A percentile compares a stretch with the other conserved stretches of the same genome.
Evolutionary conservation across 2,113 vertebrate species (phyloP).

Genomic region (Tyto alba): DNA sequence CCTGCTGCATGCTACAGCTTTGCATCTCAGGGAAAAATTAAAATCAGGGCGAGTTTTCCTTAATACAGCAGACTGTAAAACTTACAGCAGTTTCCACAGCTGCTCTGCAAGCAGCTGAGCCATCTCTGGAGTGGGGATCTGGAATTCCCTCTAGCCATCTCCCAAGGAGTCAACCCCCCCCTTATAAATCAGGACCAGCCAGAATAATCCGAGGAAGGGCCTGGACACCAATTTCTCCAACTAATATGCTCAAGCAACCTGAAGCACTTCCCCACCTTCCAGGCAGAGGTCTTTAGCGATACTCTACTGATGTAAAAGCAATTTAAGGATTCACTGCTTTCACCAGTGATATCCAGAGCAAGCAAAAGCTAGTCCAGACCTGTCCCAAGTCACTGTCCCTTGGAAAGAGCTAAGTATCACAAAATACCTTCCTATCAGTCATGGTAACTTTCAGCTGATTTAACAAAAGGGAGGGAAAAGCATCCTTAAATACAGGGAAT

Average conservation of each 20-base stretch:
- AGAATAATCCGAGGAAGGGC: not conserved
- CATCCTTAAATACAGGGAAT: not conserved
- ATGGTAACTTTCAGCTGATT: not conserved
- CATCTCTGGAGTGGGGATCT: not conserved
- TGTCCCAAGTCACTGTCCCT: not conserved
- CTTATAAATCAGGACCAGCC: not conserved
- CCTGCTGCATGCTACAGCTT: not conserved
- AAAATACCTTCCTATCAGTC: not conserved
- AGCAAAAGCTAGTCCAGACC: not conserved
- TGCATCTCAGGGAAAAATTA: not conserved
- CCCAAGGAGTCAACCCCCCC: not conserved
- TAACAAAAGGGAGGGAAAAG: not conserved
- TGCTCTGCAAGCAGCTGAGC: slow-evolving; percentile 29
- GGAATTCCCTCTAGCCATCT: not conserved
- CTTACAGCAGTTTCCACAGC: slow-evolving; percentile 13
- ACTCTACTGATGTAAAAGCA: not conserved
- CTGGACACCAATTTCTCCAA: not conserved
- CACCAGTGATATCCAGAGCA: not conserved
- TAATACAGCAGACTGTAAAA: not conserved
- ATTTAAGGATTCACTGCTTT: not conserved
- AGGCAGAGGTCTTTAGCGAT: not conserved
- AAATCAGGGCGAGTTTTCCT: not conserved
- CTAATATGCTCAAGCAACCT: not conserved
- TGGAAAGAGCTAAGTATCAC: not conserved
- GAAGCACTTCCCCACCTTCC: not conserved